Evolutionary conservation across 64 coral and sea anemone species (phyloP), one percentile per base, ranked within the genome.

Genomic region (Orbicella faveolata): DNA sequence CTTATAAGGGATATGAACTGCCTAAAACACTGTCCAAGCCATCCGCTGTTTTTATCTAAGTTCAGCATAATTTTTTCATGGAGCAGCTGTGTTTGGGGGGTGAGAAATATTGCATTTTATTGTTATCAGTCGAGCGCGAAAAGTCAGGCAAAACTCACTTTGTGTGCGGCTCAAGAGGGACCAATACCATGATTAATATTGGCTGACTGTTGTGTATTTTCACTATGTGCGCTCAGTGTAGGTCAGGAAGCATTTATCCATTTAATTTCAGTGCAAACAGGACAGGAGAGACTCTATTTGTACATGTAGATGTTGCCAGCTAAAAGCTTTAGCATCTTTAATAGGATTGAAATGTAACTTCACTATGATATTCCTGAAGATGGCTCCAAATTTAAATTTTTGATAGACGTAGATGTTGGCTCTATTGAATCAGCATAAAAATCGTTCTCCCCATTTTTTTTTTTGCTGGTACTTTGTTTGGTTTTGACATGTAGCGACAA

Each of bases 91-190:
- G 25, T 78, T 78, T 55, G 9, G 17, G 16, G 2, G 12, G 35
- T 76, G 15, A 78, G 52, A 23, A 78, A 39, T 78, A 53, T 78
- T 48, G n/a, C 48, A 78, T 53, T 62, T 76, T 59, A 59, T 67
- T 83, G 59, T 39, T 16, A 82, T 36, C 79, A 6, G 59, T 82
- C 20, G 9, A 44, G 18, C 51, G 15, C 59, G 10, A 83, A 67
- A 83, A 35, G 23, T 25, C 23, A 9, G 26, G 25, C 9, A 26
- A 81, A 64, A 63, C 14, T 61, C 35, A 81, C 79, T 81, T 62
- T 34, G 79, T 63, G 30, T 36, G 39, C 36, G 35, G 37, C 82
- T 12, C 36, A 23, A 72, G 68, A 52, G 35, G 36, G 63, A 37
- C 0, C 39, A 85, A 85, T 85, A 36, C 3, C 52, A 21, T 52